Conservation (phyloP, 2,113 vertebrate species). For the Spea bombifrons region DNA sequence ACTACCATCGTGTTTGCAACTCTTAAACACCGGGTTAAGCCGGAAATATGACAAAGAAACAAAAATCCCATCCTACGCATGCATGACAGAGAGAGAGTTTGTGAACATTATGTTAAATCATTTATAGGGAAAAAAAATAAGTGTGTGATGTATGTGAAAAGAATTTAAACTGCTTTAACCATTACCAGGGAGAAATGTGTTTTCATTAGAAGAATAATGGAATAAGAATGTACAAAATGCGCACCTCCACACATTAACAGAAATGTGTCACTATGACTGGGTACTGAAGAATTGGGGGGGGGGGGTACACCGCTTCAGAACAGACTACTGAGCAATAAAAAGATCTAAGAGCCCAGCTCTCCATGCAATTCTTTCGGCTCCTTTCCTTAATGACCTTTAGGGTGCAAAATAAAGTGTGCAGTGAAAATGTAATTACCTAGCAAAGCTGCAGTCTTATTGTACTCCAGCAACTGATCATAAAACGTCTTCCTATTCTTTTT, state of each 20-base stretch:
- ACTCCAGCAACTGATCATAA: slow-evolving; percentile 60
- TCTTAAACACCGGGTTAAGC: too few species aligned
- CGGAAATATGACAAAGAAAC: too few species aligned
- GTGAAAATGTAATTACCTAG: slow-evolving; percentile 69
- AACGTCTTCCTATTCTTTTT: slow-evolving; percentile 67
- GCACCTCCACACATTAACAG: background rate
- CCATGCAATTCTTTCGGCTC: slow-evolving; percentile 35
- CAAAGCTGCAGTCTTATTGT: slow-evolving; percentile 60
- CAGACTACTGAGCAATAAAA: slow-evolving; percentile 53
- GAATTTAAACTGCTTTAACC: too few species aligned
- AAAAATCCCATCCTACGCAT: too few species aligned
- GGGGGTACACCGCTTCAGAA: slow-evolving; percentile 47
- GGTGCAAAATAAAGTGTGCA: slow-evolving; percentile 54
- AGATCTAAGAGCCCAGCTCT: slow-evolving; percentile 51
- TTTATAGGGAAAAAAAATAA: too few species aligned
- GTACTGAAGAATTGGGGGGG: background rate
- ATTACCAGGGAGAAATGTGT: too few species aligned
- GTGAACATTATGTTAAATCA: too few species aligned
- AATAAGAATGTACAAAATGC: background rate
- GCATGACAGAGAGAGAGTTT: too few species aligned
- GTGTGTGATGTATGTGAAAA: too few species aligned
- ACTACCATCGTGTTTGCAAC: too few species aligned
- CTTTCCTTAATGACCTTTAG: slow-evolving; percentile 51
- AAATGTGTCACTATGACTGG: background rate
- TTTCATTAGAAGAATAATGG: background rate